Evolutionary conservation across 2,113 vertebrate species (phyloP).

Genomic region (Scolopax mira): DNA sequence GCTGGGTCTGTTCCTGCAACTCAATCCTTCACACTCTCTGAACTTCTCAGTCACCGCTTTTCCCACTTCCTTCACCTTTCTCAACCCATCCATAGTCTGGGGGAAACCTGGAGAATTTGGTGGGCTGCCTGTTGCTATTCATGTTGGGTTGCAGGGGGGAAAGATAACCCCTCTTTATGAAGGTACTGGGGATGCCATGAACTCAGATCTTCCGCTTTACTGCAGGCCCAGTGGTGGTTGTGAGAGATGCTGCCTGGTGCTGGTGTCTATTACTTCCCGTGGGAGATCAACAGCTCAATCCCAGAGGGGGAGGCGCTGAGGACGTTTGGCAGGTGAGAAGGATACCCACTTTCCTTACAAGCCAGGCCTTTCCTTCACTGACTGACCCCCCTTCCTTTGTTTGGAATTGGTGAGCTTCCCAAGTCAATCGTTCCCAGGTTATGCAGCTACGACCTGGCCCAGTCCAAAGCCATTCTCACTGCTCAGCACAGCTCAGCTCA

Average conservation of each 20-base stretch:
- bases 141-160: not conserved
- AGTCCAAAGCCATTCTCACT: slow-evolving; percentile 77
- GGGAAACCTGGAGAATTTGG: not conserved
- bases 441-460: slow-evolving; percentile 74
- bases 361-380: slow-evolving; percentile 45
- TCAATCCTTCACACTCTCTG: not conserved
- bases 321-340: slow-evolving; percentile 86
- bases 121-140: not conserved
- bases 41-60: not conserved
- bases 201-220: not conserved
- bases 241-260: slow-evolving; percentile 77
- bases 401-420: not conserved
- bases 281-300: slow-evolving; percentile 82
- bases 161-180: not conserved
- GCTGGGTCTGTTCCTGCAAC: not conserved
- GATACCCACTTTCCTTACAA: not conserved
- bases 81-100: not conserved
- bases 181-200: not conserved
- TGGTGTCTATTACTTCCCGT: slow-evolving; percentile 82
- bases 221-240: not conserved
- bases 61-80: not conserved
- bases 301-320: slow-evolving; percentile 79
- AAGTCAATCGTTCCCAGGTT: slow-evolving; percentile 72
- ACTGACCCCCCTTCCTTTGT: not conserved
- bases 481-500: slow-evolving; percentile 74